phyloP scores from a whole-genome alignment of 2,797 vertebrate genomes.

The Pelodytes ibericus region DNA sequence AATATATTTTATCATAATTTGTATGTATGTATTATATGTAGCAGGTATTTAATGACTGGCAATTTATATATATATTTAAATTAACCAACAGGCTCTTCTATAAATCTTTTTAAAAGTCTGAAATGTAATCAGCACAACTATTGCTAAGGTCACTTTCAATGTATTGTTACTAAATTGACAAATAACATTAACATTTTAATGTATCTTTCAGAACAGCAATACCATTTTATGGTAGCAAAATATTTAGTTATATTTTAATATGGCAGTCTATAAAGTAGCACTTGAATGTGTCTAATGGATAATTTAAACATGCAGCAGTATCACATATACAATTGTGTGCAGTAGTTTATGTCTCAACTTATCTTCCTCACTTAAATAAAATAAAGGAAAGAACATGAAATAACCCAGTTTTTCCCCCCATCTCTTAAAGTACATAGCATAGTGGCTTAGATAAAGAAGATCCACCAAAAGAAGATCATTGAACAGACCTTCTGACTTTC shows the following conservation, averaged over 20 bases:
- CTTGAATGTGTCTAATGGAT: neutral
- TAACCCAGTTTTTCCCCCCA: too few species aligned
- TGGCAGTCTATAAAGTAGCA: neutral
- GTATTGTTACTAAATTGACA: neutral
- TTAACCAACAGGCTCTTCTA: neutral
- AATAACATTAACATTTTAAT: neutral
- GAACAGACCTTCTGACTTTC: too few species aligned
- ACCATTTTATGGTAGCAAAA: neutral
- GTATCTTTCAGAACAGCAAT: neutral
- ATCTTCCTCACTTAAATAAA: too few species aligned
- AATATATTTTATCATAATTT: slow-evolving; percentile 1
- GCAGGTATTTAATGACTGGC: neutral
- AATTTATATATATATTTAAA: neutral
- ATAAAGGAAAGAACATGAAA: too few species aligned
- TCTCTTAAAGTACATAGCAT: too few species aligned
- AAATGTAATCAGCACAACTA: neutral
- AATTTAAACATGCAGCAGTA: too few species aligned
- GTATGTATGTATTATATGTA: neutral
- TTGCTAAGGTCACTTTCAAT: neutral
- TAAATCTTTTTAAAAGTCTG: neutral
- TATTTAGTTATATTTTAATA: neutral
- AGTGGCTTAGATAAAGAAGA: too few species aligned
- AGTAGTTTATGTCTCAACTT: too few species aligned
- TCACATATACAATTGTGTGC: too few species aligned
- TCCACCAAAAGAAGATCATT: too few species aligned